Evolutionary conservation across 2,888 invertebrate species (phyloP), one percentile per base, ranked within the genome.

Genomic region (Stenchaetothrips biformis): DNA sequence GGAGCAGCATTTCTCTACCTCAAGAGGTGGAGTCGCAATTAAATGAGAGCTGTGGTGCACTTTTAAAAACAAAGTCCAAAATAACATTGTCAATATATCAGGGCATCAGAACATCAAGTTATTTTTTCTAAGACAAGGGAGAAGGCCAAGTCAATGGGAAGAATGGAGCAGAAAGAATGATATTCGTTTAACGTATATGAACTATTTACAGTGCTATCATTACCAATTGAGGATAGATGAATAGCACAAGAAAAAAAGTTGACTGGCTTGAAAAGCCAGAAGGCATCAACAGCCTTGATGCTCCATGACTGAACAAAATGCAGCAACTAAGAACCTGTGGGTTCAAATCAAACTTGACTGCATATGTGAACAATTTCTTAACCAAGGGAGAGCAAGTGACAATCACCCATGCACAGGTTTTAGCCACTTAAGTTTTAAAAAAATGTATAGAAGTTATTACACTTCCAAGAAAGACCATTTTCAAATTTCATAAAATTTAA

Each of bases 81-180:
- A n/a, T 25, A 74, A 74, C 67, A 74, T 74, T 74, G n/a, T 21
- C 67, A 74, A 74, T 74, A 7, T 25, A 74, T 74, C 25, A 74
- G 25, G 21, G 67, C 67, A 25, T 67, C 21, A 67, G 67, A 21
- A 67, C 67, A 67, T 25, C 16, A 16, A 9, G 21, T 74, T 7
- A 25, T 74, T 74, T 74, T 74, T 25, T 74, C 25, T 9, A 74
- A 74, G 25, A 74, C 25, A 25, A 25, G 67, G 67, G 67, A 74
- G 11, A 74, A 74, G 37, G 37, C 37, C 67, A 74, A 74, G 25
- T 74, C 67, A 74, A 25, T 25, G 25, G 67, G 67, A 74, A 74
- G 67, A 74, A 74, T 25, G 25, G 21, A 74, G 67, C 67, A 74
- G 7, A 25, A 59, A 59, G 37, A 37, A 59, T 4, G 6, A 59